These are phyloP conservation scores for Benitochromis conjunctus DNA, from an alignment of 2,113 vertebrate species.

Conservation along the genomic window DNA sequence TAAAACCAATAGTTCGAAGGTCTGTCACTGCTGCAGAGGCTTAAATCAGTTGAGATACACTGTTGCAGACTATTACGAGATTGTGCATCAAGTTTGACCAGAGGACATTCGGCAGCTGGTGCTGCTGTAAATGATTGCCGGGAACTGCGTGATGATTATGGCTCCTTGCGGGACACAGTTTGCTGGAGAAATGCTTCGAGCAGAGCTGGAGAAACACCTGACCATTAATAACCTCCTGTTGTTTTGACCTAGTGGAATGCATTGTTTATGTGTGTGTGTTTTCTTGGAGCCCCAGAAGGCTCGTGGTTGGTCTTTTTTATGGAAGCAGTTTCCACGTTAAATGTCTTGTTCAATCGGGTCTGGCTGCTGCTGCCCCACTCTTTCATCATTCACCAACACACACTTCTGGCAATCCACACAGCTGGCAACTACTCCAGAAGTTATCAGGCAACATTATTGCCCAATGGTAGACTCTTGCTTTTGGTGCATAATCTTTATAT, in stretches of 20 bases:
- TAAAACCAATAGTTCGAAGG: conserved; percentile 49
- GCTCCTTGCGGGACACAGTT: conserved; percentile 46
- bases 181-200: conserved; percentile 43
- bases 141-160: conserved; percentile 40
- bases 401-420: not conserved
- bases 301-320: conserved; percentile 36
- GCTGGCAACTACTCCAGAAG: not conserved
- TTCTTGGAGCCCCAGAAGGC: conserved; percentile 29
- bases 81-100: conserved; percentile 49
- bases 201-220: conserved; percentile 34
- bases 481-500: not conserved
- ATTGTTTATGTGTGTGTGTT: conserved; percentile 23
- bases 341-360: conserved; percentile 28
- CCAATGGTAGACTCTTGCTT: not conserved
- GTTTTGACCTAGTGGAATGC: conserved; percentile 29
- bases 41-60: conserved; percentile 47
- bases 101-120: conserved; percentile 56
- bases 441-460: not conserved
- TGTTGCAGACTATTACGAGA: conserved; percentile 36
- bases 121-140: conserved; percentile 50
- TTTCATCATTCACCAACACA: conserved; percentile 15
- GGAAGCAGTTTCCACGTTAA: conserved; percentile 15
- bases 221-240: conserved; percentile 59
- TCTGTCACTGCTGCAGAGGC: conserved; percentile 11
- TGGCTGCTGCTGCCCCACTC: not conserved